A percentile compares a stretch with the other conserved stretches of the same genome.
Conservation (phyloP, 35 echinoderm and acorn worm genomes). For the Eucidaris tribuloides region DNA sequence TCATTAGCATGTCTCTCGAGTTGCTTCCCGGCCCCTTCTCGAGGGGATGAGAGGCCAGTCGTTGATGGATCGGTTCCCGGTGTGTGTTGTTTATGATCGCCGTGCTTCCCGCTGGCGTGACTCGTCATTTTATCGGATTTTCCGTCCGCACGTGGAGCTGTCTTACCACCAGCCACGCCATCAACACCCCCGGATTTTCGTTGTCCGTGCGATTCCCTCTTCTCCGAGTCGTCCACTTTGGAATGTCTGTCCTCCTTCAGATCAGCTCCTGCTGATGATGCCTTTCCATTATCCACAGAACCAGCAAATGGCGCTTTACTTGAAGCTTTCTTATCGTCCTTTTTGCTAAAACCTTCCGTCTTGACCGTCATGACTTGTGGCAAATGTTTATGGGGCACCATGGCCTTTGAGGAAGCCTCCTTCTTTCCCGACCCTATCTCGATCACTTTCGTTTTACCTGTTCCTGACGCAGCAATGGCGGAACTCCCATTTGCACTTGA, state of each 20-base stretch:
- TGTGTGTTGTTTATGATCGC: neutral
- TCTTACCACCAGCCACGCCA: neutral
- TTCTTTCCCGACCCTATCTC: constrained; percentile 7
- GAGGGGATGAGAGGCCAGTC: neutral
- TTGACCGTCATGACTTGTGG: neutral
- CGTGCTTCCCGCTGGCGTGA: constrained; percentile 6
- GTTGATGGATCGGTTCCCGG: neutral
- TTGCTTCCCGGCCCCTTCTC: neutral
- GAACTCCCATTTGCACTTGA: neutral
- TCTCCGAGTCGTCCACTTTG: neutral
- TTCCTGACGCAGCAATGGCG: neutral
- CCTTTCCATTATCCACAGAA: neutral
- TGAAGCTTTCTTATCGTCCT: constrained; percentile 7
- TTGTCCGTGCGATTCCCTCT: neutral
- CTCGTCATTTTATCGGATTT: neutral
- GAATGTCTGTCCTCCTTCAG: constrained; percentile 1
- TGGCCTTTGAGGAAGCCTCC: neutral
- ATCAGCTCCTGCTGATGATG: neutral
- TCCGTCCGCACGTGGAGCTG: neutral
- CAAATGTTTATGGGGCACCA: neutral
- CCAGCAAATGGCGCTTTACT: neutral
- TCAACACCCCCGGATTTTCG: neutral
- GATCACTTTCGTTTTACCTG: neutral
- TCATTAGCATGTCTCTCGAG: neutral
- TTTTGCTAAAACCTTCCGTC: neutral